Conservation (phyloP, 2,888 invertebrate genomes). For the Thymelicus lineola region DNA sequence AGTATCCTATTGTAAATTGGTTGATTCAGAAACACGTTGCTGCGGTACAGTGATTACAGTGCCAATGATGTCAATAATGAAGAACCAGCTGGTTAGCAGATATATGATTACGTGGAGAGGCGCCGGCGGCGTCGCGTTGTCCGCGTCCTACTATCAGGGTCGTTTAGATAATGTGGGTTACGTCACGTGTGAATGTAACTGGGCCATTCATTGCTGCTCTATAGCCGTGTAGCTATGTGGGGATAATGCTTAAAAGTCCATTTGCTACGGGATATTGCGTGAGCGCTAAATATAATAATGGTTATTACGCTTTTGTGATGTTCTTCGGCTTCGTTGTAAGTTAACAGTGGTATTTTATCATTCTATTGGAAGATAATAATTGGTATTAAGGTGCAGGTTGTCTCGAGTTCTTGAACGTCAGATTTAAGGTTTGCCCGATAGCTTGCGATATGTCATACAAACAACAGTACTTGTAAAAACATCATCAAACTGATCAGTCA, state of each 20-base stretch:
- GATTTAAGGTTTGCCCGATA: too few species aligned
- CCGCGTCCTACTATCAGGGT: slow-evolving; percentile 6
- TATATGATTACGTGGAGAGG: not conserved
- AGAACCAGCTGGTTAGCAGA: not conserved
- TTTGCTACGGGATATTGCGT: not conserved
- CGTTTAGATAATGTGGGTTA: slow-evolving; percentile 21
- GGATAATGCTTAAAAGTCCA: slow-evolving; percentile 7
- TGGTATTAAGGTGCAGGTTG: too few species aligned
- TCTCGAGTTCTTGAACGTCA: too few species aligned
- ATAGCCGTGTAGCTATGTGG: not conserved
- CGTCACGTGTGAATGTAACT: slow-evolving; percentile 7
- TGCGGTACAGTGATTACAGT: too few species aligned
- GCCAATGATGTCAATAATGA: too few species aligned
- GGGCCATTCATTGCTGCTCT: not conserved
- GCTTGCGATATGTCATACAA: too few species aligned
- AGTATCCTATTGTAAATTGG: too few species aligned
- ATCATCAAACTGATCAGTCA: not conserved
- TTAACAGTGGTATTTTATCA: too few species aligned
- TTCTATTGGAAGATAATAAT: too few species aligned
- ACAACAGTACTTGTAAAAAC: too few species aligned
- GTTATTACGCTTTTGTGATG: not conserved
- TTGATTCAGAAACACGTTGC: too few species aligned
- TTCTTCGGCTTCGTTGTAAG: not conserved
- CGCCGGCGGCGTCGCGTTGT: slow-evolving; percentile 3
- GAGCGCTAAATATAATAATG: slow-evolving; percentile 6